A percentile compares a stretch with the other conserved stretches of the same genome.
Conservation (phyloP, 1,140 invertebrate genomes). For the Epicauta chinensis region DNA sequence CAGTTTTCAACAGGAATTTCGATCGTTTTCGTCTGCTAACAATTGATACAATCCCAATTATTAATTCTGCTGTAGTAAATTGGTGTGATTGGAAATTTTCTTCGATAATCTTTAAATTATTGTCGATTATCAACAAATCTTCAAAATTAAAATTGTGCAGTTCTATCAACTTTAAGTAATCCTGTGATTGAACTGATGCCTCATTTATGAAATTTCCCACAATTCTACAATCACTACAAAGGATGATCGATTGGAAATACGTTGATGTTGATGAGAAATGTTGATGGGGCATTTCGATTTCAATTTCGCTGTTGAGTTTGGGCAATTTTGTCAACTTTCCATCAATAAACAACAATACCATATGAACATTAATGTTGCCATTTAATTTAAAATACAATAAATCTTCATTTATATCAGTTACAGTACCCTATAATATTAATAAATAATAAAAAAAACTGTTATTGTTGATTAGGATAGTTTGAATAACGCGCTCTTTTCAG, state of each 20-base stretch:
- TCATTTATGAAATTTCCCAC: neutral
- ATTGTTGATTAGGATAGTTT: too few relatives aligned
- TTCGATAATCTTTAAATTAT: neutral
- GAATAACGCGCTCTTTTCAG: too few relatives aligned
- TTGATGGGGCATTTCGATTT: neutral
- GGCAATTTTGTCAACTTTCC: neutral
- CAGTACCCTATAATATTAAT: neutral
- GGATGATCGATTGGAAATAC: neutral
- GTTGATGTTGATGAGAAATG: neutral
- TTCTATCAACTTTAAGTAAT: neutral
- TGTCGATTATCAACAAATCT: constrained; percentile 4
- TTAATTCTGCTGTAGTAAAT: neutral
- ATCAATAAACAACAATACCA: neutral
- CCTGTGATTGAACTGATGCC: neutral
- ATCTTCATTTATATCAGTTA: neutral
- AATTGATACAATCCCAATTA: neutral
- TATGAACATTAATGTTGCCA: neutral
- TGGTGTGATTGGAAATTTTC: too few relatives aligned
- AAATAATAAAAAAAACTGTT: too few relatives aligned
- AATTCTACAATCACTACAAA: neutral
- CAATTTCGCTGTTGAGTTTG: neutral
- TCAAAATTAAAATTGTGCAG: neutral
- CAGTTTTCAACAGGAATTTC: neutral
- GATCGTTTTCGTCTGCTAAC: neutral
- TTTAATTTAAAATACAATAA: neutral